A percentile compares a stretch with the other conserved stretches of the same genome.
Evolutionary conservation across 2,888 invertebrate species (phyloP).

Genomic region (Drosophila multiciliata): DNA sequence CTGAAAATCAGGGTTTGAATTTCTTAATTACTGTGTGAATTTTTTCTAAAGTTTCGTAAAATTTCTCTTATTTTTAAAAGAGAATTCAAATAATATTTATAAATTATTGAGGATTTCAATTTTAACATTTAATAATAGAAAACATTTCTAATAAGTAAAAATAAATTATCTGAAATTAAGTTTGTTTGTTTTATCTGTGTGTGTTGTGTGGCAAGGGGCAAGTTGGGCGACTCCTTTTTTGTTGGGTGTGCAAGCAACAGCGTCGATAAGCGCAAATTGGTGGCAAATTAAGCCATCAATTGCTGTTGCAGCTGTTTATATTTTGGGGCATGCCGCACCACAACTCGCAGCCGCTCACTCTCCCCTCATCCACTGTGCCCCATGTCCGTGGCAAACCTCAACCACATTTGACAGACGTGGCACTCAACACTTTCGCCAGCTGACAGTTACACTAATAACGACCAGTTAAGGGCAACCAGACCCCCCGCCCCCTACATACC

Average conservation of each 20-base stretch:
- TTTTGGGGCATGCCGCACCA: conserved; percentile 19
- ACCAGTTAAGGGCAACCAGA: conserved; percentile 2
- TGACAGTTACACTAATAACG: conserved; percentile 79
- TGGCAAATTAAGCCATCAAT: conserved; percentile 79
- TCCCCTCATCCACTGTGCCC: too few relatives aligned
- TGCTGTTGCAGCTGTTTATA: conserved; percentile 55
- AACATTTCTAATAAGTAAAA: too few relatives aligned
- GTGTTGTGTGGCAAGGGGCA: neutral
- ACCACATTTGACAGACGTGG: conserved; percentile 73
- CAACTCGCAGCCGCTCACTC: neutral
- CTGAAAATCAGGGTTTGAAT: neutral
- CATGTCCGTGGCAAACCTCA: conserved; percentile 43
- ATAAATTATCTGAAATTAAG: neutral
- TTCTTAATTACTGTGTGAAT: too few relatives aligned
- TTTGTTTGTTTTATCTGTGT: neutral
- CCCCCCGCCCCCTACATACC: neutral
- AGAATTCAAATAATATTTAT: neutral
- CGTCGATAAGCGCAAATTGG: conserved; percentile 76
- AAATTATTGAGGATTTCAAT: too few relatives aligned
- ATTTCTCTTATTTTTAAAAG: too few relatives aligned
- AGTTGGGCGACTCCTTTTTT: neutral
- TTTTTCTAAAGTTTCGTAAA: too few relatives aligned
- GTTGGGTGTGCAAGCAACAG: conserved; percentile 2
- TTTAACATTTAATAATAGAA: too few relatives aligned
- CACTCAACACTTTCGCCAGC: conserved; percentile 77